Evolutionary conservation across 2,113 vertebrate species (phyloP), one percentile per base, ranked within the genome.

Genomic region (Castor canadensis): DNA sequence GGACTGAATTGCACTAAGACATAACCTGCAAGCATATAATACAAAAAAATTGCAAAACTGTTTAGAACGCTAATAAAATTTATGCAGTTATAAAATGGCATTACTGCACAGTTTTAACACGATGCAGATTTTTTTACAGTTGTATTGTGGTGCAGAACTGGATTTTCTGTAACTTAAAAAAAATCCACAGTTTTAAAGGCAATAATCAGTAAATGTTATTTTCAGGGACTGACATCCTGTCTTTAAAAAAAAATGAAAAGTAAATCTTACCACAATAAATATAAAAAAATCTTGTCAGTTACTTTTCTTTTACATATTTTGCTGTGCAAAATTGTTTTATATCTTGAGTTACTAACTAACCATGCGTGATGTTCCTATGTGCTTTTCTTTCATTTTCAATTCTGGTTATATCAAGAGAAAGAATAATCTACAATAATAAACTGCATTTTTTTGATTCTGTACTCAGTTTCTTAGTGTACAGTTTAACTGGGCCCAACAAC

Each of bases 251-350:
- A 99, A 99, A 98, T 98, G 98, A 98, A 99, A 98, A 99, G 98
- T 98, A 99, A 98, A 98, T 98, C 99, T 99, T 99, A 99, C 99
- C 98, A 99, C 99, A 99, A 99, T 99, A 99, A 98, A 99, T 99
- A 98, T 98, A 98, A 99, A 98, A 98, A 99, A 99, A 99, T 99
- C 99, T 98, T 99, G 99, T 99, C 99, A 99, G 99, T 99, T 99
- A 99, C 99, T 97, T 98, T 99, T 98, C 97, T 99, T 99, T 98
- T 99, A 98, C 98, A 99, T 99, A 99, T 99, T 99, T 99, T 99
- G 99, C 99, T 99, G 99, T 99, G 99, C 99, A 99, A 99, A 99
- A 99, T 99, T 99, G 99, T 99, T 99, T 99, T 98, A 98, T 99
- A 98, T 98, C 98, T 98, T 99, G 98, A 99, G 98, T 99, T 99